Evolutionary conservation across 2,888 invertebrate genomes (phyloP).

Genomic region (Agriopis aurantiaria): DNA sequence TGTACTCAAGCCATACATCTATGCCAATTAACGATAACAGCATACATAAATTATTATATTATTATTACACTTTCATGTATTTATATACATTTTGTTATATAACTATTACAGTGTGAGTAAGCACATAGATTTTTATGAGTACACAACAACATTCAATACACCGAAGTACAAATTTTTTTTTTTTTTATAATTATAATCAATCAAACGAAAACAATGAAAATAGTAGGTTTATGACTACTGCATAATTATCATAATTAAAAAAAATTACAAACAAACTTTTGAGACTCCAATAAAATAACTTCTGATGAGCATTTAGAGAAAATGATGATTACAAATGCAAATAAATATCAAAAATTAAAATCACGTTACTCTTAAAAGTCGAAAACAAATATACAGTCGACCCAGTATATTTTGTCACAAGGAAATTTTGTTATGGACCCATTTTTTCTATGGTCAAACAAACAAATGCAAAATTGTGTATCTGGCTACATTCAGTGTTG

Average conservation of each 20-base stretch:
- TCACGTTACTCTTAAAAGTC: slow-evolving; percentile 10
- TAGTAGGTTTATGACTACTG: not conserved
- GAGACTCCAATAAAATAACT: not conserved
- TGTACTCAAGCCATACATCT: slow-evolving; percentile 78
- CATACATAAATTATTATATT: slow-evolving; percentile 61
- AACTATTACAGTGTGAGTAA: slow-evolving; percentile 35
- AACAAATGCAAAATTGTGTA: too few species aligned
- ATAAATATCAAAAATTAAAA: slow-evolving; percentile 13
- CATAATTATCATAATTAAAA: too few species aligned
- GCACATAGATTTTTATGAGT: slow-evolving; percentile 39
- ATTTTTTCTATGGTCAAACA: too few species aligned
- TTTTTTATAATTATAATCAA: slow-evolving; percentile 2
- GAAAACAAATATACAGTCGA: slow-evolving; percentile 21
- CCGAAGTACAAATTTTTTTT: slow-evolving; percentile 23
- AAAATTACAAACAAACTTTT: not conserved
- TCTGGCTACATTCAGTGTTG: too few species aligned
- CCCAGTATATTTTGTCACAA: too few species aligned
- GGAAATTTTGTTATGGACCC: too few species aligned
- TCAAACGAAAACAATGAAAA: slow-evolving; percentile 7
- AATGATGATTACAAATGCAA: too few species aligned
- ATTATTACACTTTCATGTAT: slow-evolving; percentile 35
- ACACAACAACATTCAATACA: slow-evolving; percentile 36
- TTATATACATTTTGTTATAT: slow-evolving; percentile 43
- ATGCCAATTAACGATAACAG: slow-evolving; percentile 76
- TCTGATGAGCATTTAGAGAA: too few species aligned